Evolutionary conservation across 1,140 invertebrate species (phyloP), one percentile per base, ranked within the genome.

Genomic region (Phthorimaea operculella): DNA sequence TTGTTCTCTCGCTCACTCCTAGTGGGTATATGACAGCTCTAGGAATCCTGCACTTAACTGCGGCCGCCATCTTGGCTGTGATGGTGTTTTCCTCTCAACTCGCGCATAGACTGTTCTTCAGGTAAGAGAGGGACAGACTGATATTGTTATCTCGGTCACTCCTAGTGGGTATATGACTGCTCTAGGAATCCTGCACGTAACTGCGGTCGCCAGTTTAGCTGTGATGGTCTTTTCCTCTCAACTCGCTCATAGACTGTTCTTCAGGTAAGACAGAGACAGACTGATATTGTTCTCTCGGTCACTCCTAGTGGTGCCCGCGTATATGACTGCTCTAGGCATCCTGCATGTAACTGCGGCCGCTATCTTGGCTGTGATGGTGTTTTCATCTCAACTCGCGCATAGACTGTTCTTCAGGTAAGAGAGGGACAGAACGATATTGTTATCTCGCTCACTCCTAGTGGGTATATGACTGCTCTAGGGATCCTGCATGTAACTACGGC

Each of bases 1-100:
- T n/a, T n/a, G n/a, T n/a, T n/a, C n/a, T n/a, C n/a, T n/a, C n/a
- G n/a, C n/a, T n/a, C n/a, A n/a, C n/a, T n/a, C n/a, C n/a, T n/a
- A n/a, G n/a, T 47, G 63, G 64, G 2, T 80, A 79, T 36, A 75
- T 83, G 76, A 73, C 68, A 0, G 77, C 76, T 2, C 57, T 83
- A 12, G 77, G 77, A 0, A 63, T 79, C 12, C 6, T 77, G 1
- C 72, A 78, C 34, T 59, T 78, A 10, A 57, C 39, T 1, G 67
- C 63, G 0, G 64, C 67, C 0, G 72, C 61, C 10, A 45, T 66
- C 4, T 17, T 78, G 1, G 54, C 51, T 14, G 53, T 70, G 7
- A 72, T 82, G 74, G 63, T 79, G 55, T 79, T 77, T 58, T 79
- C 75, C 3, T 78, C 76, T 1, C 79, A 82, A 54, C 62, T 82